Percentiles rank a stretch among this genome's conserved stretches.
These are phyloP conservation scores for Neodiprion virginianus DNA, from an alignment of 1,140 invertebrate genomes.

Conservation along the genomic window DNA sequence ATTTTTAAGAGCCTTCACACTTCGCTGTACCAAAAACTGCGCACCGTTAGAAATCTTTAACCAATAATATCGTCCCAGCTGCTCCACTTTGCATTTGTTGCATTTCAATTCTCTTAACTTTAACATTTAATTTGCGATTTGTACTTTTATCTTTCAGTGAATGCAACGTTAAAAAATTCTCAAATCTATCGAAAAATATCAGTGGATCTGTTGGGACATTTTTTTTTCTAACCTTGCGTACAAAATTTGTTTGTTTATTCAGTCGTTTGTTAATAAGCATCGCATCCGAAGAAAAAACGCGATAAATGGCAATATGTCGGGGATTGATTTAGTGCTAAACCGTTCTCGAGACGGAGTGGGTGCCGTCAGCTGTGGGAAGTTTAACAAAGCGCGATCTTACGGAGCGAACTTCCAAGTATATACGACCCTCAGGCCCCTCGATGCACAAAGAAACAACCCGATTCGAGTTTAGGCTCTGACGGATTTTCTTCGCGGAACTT, in stretches of 20 bases:
- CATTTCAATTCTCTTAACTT: too few relatives aligned
- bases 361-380: background rate
- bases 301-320: too few relatives aligned
- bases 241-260: too few relatives aligned
- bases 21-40: background rate
- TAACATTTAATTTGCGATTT: too few relatives aligned
- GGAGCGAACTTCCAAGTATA: background rate
- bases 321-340: background rate
- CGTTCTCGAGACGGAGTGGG: background rate
- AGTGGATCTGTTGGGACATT: too few relatives aligned
- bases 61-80: background rate
- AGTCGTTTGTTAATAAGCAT: too few relatives aligned
- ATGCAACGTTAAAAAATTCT: too few relatives aligned
- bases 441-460: background rate
- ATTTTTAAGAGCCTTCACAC: background rate
- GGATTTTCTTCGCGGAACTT: background rate
- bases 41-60: background rate
- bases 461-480: background rate
- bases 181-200: too few relatives aligned
- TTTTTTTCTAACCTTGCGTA: too few relatives aligned
- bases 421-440: background rate
- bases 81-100: too few relatives aligned
- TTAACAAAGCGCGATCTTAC: background rate
- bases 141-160: too few relatives aligned
- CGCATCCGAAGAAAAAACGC: too few relatives aligned